These are phyloP conservation scores for Furnarius figulus DNA, from an alignment of 2,113 vertebrate genomes.

Conservation along the genomic window DNA sequence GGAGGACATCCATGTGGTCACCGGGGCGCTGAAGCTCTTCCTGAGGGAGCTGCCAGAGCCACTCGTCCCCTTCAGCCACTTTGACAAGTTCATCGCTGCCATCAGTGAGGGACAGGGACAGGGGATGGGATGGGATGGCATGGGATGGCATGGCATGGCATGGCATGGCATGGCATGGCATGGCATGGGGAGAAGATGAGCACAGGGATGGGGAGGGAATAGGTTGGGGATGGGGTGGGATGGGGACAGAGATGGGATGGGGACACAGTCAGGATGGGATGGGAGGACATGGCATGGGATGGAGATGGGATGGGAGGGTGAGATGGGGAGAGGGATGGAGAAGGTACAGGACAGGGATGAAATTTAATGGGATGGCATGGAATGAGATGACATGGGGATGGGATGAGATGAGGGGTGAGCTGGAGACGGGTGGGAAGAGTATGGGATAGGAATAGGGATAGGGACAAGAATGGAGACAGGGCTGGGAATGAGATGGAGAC, in stretches of 20 bases:
- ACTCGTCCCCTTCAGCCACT: slow-evolving; percentile 87
- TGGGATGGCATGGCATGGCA: no score
- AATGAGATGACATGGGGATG: not conserved
- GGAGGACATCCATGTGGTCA: slow-evolving; percentile 94
- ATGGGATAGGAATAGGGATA: not conserved
- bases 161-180: not conserved
- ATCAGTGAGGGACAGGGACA: slow-evolving; percentile 81
- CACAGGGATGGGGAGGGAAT: not conserved
- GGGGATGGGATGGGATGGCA: not conserved
- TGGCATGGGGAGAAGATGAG: not conserved
- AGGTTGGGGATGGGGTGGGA: not conserved
- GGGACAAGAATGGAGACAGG: no score
- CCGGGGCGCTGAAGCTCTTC: slow-evolving; percentile 91
- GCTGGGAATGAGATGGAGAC: not conserved
- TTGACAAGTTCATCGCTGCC: slow-evolving; percentile 84
- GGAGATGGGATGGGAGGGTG: not conserved
- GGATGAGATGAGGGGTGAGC: no score
- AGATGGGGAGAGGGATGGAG: not conserved
- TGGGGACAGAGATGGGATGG: no score
- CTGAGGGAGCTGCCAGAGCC: slow-evolving; percentile 91
- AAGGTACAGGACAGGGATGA: not conserved
- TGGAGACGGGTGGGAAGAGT: not conserved
- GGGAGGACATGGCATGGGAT: not conserved
- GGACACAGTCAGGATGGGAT: no score
- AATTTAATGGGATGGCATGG: not conserved